Base-by-base conservation (phyloP, 1,140 invertebrate species). In the Drosophila ironensis region DNA sequence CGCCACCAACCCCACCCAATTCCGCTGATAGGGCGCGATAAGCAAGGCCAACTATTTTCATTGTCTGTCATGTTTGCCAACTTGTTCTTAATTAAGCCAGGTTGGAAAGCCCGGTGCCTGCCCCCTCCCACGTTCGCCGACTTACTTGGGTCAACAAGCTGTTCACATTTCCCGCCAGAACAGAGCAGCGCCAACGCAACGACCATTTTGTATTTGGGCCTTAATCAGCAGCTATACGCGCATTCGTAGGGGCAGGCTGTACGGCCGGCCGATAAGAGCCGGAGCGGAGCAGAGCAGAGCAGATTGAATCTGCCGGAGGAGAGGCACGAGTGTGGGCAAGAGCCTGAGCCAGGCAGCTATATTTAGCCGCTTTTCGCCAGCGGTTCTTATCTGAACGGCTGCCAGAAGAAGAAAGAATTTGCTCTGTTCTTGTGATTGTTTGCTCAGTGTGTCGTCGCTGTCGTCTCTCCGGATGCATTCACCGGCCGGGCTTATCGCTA, bases 41-140 rank as follows among this genome's bases (percentile, higher is more conserved):
- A 82, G 81, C 80, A 82, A 82, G 78, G 78, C 78, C 63, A 82
- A 82, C 78, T 84, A 82, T 78, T 70, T 84, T 60, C 63, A 82
- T 66, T 81, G 78, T 69, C 73, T 82, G 41, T 30, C 48, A 66
- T 82, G 64, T 82, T 82, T 82, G 64, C 48, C 64, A 54, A 82
- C 73, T 84, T 73, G 78, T 86, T 82, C 80, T 84, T 82, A 82
- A 82, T 82, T 82, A 82, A 78, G 78, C 73, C 80, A 82, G 68
- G 70, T 72, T 81, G 56, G 52, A 51, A 42, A 47, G 45, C 20
- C 37, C 51, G 44, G 37, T 37, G 27, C 14, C 38, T 25, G 33
- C 46, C 5, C 11, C 22, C n/a, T n/a, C n/a, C n/a, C n/a, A n/a
- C n/a, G n/a, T n/a, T n/a, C n/a, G 61, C 25, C 35, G 9, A 37